A percentile compares a stretch with the other conserved stretches of the same genome.
Conservation (phyloP, 2,797 vertebrate species). For the Cirrhinus mrigala region DNA sequence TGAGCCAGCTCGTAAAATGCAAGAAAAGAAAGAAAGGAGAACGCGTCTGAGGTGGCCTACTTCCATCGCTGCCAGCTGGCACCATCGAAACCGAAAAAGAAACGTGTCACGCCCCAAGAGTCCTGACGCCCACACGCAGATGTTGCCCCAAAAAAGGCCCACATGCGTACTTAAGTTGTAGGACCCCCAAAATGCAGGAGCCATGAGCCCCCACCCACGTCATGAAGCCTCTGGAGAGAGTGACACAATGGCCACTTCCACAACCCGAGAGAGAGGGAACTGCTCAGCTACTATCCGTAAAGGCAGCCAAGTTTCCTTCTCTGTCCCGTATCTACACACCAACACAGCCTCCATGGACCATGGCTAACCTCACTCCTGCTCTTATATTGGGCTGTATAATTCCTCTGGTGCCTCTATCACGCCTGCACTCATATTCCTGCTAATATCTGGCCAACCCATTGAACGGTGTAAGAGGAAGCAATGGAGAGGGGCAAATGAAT, state of each 20-base stretch:
- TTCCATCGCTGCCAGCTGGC: conserved; percentile 43
- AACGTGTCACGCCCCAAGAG: conserved; percentile 55
- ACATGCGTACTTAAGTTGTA: background rate
- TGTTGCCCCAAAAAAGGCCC: conserved; percentile 60
- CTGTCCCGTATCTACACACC: conserved; percentile 63
- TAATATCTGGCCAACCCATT: conserved; percentile 39
- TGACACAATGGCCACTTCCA: conserved; percentile 23
- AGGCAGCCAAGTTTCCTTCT: conserved; percentile 29
- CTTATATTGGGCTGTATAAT: conserved; percentile 35
- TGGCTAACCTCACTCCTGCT: conserved; percentile 35
- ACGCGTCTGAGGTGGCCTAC: conserved; percentile 37
- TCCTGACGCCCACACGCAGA: conserved; percentile 64
- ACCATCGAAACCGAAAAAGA: conserved; percentile 6
- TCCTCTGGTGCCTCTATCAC: conserved; percentile 22
- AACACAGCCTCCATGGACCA: conserved; percentile 59
- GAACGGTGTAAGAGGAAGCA: background rate
- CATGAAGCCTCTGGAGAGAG: conserved; percentile 37
- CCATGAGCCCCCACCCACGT: background rate
- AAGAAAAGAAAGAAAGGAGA: conserved; percentile 31
- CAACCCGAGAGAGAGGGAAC: background rate
- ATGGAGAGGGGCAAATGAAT: background rate
- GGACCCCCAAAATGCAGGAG: background rate
- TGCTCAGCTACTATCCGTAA: conserved; percentile 16
- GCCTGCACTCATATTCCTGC: conserved; percentile 7
- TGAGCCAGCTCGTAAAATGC: conserved; percentile 34